These are phyloP conservation scores for Lagopus leucura DNA, from an alignment of 2,113 vertebrate species.

Conservation along the genomic window DNA sequence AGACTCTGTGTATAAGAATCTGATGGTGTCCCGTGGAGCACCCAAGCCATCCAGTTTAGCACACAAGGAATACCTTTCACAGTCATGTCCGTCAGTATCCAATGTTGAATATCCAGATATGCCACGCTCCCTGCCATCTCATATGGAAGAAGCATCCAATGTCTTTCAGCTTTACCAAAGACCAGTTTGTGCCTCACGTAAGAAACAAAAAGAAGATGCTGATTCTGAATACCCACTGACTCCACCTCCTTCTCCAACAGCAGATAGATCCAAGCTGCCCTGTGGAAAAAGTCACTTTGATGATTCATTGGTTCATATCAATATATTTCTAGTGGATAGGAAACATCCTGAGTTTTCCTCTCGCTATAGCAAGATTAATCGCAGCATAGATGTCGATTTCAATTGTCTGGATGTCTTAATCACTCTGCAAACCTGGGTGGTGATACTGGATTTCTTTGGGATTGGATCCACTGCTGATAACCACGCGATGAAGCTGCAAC, in stretches of 20 bases:
- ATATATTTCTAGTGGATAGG: slow-evolving; percentile 92
- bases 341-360: slow-evolving; percentile 93
- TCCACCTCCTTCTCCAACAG: slow-evolving; percentile 94
- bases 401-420: slow-evolving; percentile 96
- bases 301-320: slow-evolving; percentile 95
- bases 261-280: slow-evolving; percentile 62
- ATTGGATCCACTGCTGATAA: slow-evolving; percentile 97
- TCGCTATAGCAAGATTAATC: slow-evolving; percentile 82
- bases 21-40: slow-evolving; percentile 96
- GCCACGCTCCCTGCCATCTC: slow-evolving; percentile 95
- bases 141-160: slow-evolving; percentile 95
- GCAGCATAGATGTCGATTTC: slow-evolving; percentile 94
- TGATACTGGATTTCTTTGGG: slow-evolving; percentile 97
- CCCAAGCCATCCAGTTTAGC: slow-evolving; percentile 91
- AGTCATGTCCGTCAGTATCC: slow-evolving; percentile 91
- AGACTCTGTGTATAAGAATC: slow-evolving; percentile 92
- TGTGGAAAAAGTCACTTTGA: slow-evolving; percentile 86
- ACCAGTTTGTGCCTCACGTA: slow-evolving; percentile 82
- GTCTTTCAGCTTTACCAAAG: slow-evolving; percentile 98
- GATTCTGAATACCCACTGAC: slow-evolving; percentile 88
- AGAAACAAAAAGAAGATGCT: slow-evolving; percentile 81
- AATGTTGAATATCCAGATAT: slow-evolving; percentile 91
- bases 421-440: slow-evolving; percentile 97
- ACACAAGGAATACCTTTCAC: slow-evolving; percentile 95
- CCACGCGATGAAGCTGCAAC: slow-evolving; percentile 85